Conservation (phyloP, 2,888 invertebrate genomes). For the Digitonthophagus gazella region DNA sequence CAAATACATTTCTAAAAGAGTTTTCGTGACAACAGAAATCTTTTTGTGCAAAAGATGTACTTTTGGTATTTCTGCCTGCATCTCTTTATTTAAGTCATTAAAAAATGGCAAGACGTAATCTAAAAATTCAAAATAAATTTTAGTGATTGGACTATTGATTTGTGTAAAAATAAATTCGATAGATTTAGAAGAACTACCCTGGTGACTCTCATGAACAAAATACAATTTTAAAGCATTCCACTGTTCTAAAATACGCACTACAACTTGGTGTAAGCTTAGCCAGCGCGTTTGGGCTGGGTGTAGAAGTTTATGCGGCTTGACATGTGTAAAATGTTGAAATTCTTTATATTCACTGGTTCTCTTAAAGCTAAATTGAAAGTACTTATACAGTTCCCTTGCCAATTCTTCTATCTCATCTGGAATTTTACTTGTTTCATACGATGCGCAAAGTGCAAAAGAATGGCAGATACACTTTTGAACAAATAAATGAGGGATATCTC, state of each 20-base stretch:
- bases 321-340: background rate
- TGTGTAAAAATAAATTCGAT: background rate
- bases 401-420: background rate
- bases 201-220: background rate
- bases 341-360: background rate
- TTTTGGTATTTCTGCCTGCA: background rate
- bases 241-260: slow-evolving; percentile 2
- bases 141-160: background rate
- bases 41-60: background rate
- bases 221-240: background rate
- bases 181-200: background rate
- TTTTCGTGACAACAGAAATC: background rate
- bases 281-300: background rate
- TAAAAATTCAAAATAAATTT: slow-evolving; percentile 3
- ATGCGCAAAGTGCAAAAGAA: slow-evolving; percentile 6
- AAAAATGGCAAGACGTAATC: slow-evolving; percentile 4
- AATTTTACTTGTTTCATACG: slow-evolving; percentile 2
- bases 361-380: slow-evolving; percentile 2
- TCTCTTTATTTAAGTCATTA: background rate
- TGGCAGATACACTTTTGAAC: slow-evolving; percentile 4
- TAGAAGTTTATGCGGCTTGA: background rate
- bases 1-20: background rate
- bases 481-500: background rate
- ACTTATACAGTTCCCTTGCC: background rate
- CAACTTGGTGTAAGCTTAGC: slow-evolving; percentile 4